Percentiles rank a stretch among this genome's conserved stretches.
Conservation (phyloP, 2,113 vertebrate species). For the Anoplopoma fimbria region DNA sequence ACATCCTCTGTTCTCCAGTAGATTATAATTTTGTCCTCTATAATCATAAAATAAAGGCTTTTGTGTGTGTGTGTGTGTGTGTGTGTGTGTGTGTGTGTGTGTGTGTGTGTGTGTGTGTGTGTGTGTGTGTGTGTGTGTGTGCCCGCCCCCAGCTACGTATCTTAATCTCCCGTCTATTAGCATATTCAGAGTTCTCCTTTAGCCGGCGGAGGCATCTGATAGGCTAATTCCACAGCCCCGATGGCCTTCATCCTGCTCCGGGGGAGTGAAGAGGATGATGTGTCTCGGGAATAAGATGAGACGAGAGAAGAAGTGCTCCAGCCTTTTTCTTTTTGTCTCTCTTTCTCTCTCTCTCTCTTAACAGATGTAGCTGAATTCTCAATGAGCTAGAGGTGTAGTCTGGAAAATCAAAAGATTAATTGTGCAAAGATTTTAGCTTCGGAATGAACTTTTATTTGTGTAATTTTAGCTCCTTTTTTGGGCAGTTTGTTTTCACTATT, state of each 20-base stretch:
- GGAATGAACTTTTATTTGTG: background rate
- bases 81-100: slow-evolving; percentile 20
- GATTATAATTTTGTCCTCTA: slow-evolving; percentile 57
- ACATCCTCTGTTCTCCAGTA: slow-evolving; percentile 41
- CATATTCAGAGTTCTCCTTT: slow-evolving; percentile 72
- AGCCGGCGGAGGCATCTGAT: slow-evolving; percentile 68
- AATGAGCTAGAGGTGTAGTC: slow-evolving; percentile 11
- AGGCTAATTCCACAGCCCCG: slow-evolving; percentile 68
- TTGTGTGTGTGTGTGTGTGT: slow-evolving; percentile 34
- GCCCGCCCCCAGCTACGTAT: slow-evolving; percentile 68
- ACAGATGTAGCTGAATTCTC: slow-evolving; percentile 28
- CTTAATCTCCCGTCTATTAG: slow-evolving; percentile 78
- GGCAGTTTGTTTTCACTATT: too few relatives aligned
- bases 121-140: slow-evolving; percentile 11
- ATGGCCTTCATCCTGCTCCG: slow-evolving; percentile 64
- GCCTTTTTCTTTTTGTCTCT: slow-evolving; percentile 19
- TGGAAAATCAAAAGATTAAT: slow-evolving; percentile 20
- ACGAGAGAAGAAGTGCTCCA: slow-evolving; percentile 29
- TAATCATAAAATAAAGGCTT: slow-evolving; percentile 62
- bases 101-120: slow-evolving; percentile 9
- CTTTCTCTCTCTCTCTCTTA: slow-evolving; percentile 1
- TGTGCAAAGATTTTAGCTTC: background rate
- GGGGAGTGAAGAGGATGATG: slow-evolving; percentile 55
- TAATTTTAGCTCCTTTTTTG: background rate
- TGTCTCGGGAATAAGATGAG: slow-evolving; percentile 54